Evolutionary conservation across 2,113 vertebrate genomes (phyloP).

Genomic region (Entelurus aequoreus): DNA sequence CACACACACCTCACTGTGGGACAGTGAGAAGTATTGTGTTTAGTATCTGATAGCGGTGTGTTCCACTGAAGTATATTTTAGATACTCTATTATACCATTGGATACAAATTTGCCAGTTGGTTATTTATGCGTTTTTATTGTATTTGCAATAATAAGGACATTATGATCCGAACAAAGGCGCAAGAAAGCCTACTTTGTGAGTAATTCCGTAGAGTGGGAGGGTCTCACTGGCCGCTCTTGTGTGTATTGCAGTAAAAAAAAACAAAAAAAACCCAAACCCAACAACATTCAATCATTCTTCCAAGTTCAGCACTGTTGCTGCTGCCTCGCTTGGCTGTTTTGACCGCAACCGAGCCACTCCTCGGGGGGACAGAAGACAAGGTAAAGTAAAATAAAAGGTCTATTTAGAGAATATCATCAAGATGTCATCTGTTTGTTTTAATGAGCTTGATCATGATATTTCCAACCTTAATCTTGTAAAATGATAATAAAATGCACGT

Average conservation of each 20-base stretch:
- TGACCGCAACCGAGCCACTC: slow-evolving; percentile 12
- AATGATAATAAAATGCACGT: slow-evolving; percentile 5
- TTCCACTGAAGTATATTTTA: not conserved
- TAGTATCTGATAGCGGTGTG: not conserved
- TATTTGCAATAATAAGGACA: slow-evolving; percentile 63
- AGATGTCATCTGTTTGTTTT: slow-evolving; percentile 1
- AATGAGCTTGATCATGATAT: not conserved
- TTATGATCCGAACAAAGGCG: slow-evolving; percentile 59
- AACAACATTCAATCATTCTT: slow-evolving; percentile 34
- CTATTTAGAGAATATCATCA: slow-evolving; percentile 11
- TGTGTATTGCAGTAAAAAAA: slow-evolving; percentile 50
- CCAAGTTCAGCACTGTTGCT: slow-evolving; percentile 43
- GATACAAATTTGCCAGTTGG: slow-evolving; percentile 29
- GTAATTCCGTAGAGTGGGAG: slow-evolving; percentile 69
- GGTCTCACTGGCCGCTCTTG: slow-evolving; percentile 62
- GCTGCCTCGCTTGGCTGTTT: slow-evolving; percentile 18
- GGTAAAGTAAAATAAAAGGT: slow-evolving; percentile 49
- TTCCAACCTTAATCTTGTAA: not conserved
- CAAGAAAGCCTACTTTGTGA: slow-evolving; percentile 71
- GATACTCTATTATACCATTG: slow-evolving; percentile 4
- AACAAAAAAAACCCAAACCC: slow-evolving; percentile 24
- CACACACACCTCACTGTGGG: too few relatives aligned
- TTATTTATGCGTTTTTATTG: too few relatives aligned
- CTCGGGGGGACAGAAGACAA: slow-evolving; percentile 36
- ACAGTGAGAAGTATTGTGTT: too few relatives aligned